Conservation (phyloP, 2,113 vertebrate species). For the Salvelinus sp. region DNA sequence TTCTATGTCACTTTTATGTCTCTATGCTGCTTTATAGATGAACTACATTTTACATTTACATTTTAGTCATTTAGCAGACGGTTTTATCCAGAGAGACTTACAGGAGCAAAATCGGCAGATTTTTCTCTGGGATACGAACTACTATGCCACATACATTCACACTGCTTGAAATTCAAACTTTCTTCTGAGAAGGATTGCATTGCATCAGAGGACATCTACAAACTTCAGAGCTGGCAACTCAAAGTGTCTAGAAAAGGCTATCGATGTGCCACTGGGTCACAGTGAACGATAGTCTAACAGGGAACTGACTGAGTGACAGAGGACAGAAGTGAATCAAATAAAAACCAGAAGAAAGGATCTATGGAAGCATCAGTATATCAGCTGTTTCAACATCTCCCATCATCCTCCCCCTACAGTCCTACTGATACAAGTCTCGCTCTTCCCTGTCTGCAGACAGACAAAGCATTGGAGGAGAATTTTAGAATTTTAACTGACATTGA, state of each 20-base stretch:
- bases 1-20: no score
- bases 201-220: slow-evolving; percentile 46
- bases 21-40: no score
- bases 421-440: slow-evolving; percentile 17
- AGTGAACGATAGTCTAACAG: slow-evolving; percentile 33
- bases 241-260: slow-evolving; percentile 47
- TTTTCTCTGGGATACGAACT: no score
- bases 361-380: slow-evolving; percentile 8
- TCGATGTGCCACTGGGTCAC: slow-evolving; percentile 35
- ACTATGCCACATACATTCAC: slow-evolving; percentile 16
- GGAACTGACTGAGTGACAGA: slow-evolving; percentile 25
- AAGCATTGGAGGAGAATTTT: slow-evolving; percentile 14
- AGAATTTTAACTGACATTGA: slow-evolving; percentile 27
- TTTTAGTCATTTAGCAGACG: no score
- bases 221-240: slow-evolving; percentile 51
- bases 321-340: slow-evolving; percentile 10
- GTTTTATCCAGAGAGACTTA: no score
- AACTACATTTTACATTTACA: no score
- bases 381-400: slow-evolving; percentile 27
- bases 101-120: no score
- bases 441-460: slow-evolving; percentile 14
- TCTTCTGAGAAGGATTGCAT: slow-evolving; percentile 57
- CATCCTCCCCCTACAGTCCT: slow-evolving; percentile 1
- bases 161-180: slow-evolving; percentile 24
- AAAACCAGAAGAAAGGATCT: neutral